Percentiles rank a stretch among this genome's conserved stretches.
phyloP scores from a whole-genome alignment of 2,888 invertebrate species.

The Cantharis lateralis region DNA sequence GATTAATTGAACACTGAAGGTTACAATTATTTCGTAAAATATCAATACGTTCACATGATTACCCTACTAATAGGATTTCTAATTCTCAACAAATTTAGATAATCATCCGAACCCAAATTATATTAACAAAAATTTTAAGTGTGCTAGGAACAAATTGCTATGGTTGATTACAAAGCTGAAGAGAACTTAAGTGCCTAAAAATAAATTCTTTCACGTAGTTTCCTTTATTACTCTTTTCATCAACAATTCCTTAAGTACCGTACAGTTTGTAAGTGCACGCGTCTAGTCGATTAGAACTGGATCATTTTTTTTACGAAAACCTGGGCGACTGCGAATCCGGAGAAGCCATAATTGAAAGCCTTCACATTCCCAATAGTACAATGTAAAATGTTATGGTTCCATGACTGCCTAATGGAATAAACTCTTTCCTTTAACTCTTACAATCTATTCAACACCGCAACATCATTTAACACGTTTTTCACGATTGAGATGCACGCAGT shows the following conservation, averaged over 20 bases:
- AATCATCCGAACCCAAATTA: not conserved
- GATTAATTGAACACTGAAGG: not conserved
- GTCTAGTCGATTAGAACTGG: not conserved
- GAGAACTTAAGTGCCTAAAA: not conserved
- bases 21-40: not conserved
- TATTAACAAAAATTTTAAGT: not conserved
- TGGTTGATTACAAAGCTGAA: not conserved
- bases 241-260: not conserved
- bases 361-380: not conserved
- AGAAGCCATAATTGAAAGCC: not conserved
- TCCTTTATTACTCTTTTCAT: not conserved
- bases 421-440: not conserved
- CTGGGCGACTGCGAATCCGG: not conserved
- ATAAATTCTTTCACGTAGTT: not conserved
- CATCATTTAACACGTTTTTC: not conserved
- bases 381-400: not conserved
- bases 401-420: not conserved
- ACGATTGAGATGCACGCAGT: conserved; percentile 11
- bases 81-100: not conserved
- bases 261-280: not conserved
- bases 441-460: not conserved
- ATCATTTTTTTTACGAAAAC: not conserved
- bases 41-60: not conserved
- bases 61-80: not conserved
- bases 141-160: not conserved